Evolutionary conservation across 2,113 vertebrate species (phyloP).

Genomic region (Spermophilus dauricus): DNA sequence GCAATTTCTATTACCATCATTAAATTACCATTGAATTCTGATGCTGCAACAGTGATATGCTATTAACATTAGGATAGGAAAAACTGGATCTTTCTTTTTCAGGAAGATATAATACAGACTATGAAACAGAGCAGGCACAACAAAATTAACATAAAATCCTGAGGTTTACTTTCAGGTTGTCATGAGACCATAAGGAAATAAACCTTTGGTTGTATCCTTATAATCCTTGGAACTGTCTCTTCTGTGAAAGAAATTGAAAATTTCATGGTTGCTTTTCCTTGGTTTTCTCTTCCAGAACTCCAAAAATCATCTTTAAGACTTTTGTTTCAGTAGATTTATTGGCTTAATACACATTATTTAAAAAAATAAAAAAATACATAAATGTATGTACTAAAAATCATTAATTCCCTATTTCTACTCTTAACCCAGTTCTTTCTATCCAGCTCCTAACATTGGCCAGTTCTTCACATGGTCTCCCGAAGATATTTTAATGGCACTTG

Average conservation of each 20-base stretch:
- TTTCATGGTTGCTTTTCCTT: constrained; percentile 29
- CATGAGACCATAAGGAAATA: background rate
- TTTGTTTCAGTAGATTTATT: background rate
- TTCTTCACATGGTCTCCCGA: background rate
- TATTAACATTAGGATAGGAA: background rate
- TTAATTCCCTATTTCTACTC: background rate
- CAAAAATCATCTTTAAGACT: background rate
- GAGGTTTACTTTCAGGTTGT: background rate
- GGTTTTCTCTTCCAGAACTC: constrained; percentile 42
- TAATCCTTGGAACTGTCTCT: background rate
- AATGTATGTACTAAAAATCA: background rate
- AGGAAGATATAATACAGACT: background rate
- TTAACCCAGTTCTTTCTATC: background rate
- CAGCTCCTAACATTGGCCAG: background rate
- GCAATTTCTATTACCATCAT: background rate
- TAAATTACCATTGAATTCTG: background rate
- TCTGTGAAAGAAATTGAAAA: background rate
- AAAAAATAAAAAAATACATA: background rate
- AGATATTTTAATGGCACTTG: background rate
- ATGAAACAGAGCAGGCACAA: constrained; percentile 11
- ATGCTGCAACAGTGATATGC: background rate
- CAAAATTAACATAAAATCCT: constrained; percentile 4
- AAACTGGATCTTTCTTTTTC: background rate
- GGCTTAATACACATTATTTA: background rate
- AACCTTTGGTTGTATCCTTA: background rate